Evolutionary conservation across 2,888 invertebrate species (phyloP), one percentile per base, ranked within the genome.

Genomic region (Lydus trimaculatus): DNA sequence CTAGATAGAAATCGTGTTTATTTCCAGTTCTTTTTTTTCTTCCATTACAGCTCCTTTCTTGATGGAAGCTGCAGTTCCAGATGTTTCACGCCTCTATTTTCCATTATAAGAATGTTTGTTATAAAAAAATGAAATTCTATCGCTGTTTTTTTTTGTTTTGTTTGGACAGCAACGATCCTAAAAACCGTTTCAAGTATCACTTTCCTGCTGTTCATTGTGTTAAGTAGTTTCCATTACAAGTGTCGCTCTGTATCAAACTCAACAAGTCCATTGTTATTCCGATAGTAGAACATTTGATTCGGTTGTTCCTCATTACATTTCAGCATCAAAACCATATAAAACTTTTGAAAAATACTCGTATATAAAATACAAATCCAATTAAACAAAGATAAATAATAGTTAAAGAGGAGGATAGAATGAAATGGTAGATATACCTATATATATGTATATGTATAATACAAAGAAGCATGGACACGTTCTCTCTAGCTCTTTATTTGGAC

Each of bases 401-500:
- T 13, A 2, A 4, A 23, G 52, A 2, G 1, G 25, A 23, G 1
- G 52, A 23, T 23, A 23, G 20, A 52, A 3, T 13, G 23, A 25
- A 52, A 52, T 52, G 25, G 23, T 25, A 20, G 0, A 52, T 5
- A 43, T 17, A 17, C 2, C 52, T n/a, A n/a, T n/a, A n/a, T n/a
- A n/a, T n/a, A n/a, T n/a, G n/a, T n/a, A n/a, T n/a, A n/a, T n/a
- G n/a, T n/a, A n/a, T n/a, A n/a, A n/a, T n/a, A n/a, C n/a, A n/a
- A n/a, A n/a, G n/a, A n/a, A n/a, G n/a, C n/a, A 52, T 52, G 25
- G 52, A 25, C 52, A 52, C 52, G 52, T 52, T 52, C 25, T 52
- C 11, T 52, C 13, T 23, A 52, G 52, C 23, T 52, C 77, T 77
- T 66, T 77, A 77, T 77, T 77, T 76, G 77, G 77, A 76, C 77